Evolutionary conservation across 2,113 vertebrate genomes (phyloP), one percentile per base, ranked within the genome.

Genomic region (Forbesichthys agassizii): DNA sequence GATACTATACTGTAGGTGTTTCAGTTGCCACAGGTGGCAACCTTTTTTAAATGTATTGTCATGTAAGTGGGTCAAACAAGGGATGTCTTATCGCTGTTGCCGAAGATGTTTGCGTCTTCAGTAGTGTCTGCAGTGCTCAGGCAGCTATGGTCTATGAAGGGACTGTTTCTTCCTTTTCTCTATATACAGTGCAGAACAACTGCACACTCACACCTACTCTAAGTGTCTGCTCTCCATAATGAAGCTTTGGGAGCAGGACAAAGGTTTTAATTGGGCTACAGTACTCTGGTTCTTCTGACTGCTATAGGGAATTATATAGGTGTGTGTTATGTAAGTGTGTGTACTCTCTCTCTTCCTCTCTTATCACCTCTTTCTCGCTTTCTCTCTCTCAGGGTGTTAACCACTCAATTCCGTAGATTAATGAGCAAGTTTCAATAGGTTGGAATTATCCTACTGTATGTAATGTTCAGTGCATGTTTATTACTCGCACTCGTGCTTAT

Each of bases 101-200:
- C 57, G 65, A 59, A 61, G 64, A 16, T 49, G 81, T 81, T 77
- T 82, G 80, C 75, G 74, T 82, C 61, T 68, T 71, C 5, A 55
- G 87, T 78, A 51, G 74, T 58, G 81, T 75, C 69, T 78, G 84
- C 78, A 77, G 66, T 11, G 58, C 82, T 86, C 42, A 68, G 77
- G 70, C 68, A 71, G 27, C 27, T 27, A 27, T 3, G 65, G 61
- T 54, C 79, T 57, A 14, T 12, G 75, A 68, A 64, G 68, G 51
- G 48, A 51, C 61, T 66, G 49, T 67, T 68, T 61, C 47, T 75
- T 47, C 68, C 61, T 13, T 42, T 71, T 66, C 61, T 13, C 33
- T 71, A 68, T 51, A 14, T 73, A 67, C 47, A 66, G 75, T 58
- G 64, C 79, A 70, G 68, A 81, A 64, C 71, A 81, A 64, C 71